Evolutionary conservation across 2,888 invertebrate species (phyloP), one percentile per base, ranked within the genome.

Genomic region (Amphipoea oculea): DNA sequence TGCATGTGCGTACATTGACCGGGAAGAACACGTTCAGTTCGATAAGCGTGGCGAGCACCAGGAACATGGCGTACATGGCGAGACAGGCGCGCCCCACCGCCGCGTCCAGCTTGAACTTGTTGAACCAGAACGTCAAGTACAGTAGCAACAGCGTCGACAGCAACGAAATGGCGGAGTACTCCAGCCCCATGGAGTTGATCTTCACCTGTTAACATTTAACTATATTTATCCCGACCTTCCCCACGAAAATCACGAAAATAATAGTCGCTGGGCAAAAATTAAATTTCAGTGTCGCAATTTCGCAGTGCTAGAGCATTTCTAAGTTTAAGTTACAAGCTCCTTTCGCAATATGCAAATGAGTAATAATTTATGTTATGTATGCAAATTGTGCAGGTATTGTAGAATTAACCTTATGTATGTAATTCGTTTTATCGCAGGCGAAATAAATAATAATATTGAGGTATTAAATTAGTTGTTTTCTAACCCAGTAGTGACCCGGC

Each of bases 1-100:
- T 97, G 96, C 99, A 99, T 83, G 99, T 98, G 89, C 99, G 99
- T 90, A 98, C 97, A 96, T 99, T 99, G 90, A 99, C 98, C 91
- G 98, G 98, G 97, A 99, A 99, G 98, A 99, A 99, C 86, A 99
- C 98, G 95, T 99, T 99, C 92, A 99, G 97, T 97, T 99, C 99
- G 92, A 99, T 99, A 90, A 99, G 97, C 86, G 98, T 99, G 76
- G 99, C 99, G 88, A 99, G 97, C 76, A 99, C 98, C 85, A 99
- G 97, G 94, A 99, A 99, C 90, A 98, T 98, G 82, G 98, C 98
- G 96, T 99, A 99, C 98, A 99, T 98, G 86, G 98, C 97, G 85
- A 99, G 97, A 92, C 99, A 99, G 77, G 98, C 98, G 78, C 98
- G 97, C 82, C 99, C 99, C 80, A 99, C 98, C 92, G 98, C 98